A percentile compares a stretch with the other conserved stretches of the same genome.
Evolutionary conservation across 2,888 invertebrate genomes (phyloP).

Genomic region (Agriopis aurantiaria): DNA sequence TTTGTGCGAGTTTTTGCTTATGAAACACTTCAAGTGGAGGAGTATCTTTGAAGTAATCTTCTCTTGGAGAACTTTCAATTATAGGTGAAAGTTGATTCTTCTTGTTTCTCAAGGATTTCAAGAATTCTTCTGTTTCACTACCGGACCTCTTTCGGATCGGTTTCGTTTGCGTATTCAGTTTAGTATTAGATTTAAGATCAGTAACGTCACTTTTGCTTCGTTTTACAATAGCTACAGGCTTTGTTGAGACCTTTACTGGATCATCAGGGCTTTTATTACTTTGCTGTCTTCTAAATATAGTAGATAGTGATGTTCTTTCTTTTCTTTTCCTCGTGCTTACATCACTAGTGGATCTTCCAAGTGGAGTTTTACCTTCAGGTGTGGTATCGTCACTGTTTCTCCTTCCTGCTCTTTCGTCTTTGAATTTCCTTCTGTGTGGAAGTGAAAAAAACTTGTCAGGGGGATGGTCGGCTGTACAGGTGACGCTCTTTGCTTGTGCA

Average conservation of each 20-base stretch:
- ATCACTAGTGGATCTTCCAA: conserved; percentile 87
- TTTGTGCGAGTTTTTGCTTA: conserved; percentile 69
- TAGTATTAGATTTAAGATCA: conserved; percentile 85
- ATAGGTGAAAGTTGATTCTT: conserved; percentile 92
- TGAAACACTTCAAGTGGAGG: conserved; percentile 74
- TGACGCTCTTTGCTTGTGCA: conserved; percentile 90
- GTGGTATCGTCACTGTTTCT: conserved; percentile 86
- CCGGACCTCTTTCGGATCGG: conserved; percentile 86
- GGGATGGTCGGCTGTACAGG: conserved; percentile 87
- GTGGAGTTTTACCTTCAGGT: conserved; percentile 68
- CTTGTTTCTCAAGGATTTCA: conserved; percentile 83
- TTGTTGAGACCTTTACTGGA: conserved; percentile 80
- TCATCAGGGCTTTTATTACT: conserved; percentile 81
- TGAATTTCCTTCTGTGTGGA: conserved; percentile 87
- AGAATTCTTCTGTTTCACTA: conserved; percentile 87
- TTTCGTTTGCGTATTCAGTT: conserved; percentile 72
- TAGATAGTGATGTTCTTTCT: conserved; percentile 89
- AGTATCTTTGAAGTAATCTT: conserved; percentile 88
- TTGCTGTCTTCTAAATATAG: conserved; percentile 88
- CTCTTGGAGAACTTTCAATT: conserved; percentile 91
- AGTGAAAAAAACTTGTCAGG: conserved; percentile 90
- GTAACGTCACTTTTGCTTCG: conserved; percentile 89
- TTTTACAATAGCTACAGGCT: conserved; percentile 77
- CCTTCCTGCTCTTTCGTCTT: conserved; percentile 69
- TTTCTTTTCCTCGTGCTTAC: conserved; percentile 77